Evolutionary conservation across 92 coral and sea anemone genomes (phyloP).

Genomic region (Phymanthus crucifer): DNA sequence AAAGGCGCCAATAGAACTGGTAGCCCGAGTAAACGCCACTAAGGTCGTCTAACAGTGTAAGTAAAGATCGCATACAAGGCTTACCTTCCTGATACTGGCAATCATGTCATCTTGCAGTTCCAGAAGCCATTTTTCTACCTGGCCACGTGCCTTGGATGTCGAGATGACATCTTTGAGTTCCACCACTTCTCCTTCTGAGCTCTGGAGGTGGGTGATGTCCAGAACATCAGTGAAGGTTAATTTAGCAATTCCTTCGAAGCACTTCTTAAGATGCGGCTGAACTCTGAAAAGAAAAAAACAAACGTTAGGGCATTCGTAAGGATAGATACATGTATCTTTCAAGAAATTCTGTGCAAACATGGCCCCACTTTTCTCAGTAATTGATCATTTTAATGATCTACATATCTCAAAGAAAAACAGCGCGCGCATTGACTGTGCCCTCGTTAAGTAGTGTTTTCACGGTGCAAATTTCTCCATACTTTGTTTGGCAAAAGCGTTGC

Average conservation of each 20-base stretch:
- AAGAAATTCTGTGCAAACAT: too few species aligned
- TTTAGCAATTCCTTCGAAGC: constrained; percentile 95
- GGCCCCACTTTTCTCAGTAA: too few species aligned
- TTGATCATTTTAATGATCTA: too few species aligned
- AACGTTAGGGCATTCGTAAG: neutral
- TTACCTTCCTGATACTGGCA: constrained; percentile 93
- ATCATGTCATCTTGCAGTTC: constrained; percentile 95
- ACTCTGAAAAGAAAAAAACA: constrained; percentile 64
- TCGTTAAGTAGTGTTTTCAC: too few species aligned
- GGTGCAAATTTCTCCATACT: too few species aligned
- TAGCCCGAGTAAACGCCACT: too few species aligned
- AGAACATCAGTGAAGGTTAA: constrained; percentile 87
- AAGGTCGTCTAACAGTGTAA: too few species aligned
- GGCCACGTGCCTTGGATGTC: constrained; percentile 95
- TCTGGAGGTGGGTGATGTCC: constrained; percentile 90
- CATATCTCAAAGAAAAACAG: too few species aligned
- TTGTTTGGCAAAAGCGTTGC: too few species aligned
- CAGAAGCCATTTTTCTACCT: constrained; percentile 96
- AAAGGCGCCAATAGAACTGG: too few species aligned
- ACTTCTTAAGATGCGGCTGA: constrained; percentile 97
- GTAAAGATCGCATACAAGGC: neutral
- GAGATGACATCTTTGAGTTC: constrained; percentile 84
- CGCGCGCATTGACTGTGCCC: too few species aligned
- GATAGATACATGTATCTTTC: neutral
- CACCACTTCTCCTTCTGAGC: constrained; percentile 96